phyloP scores from a whole-genome alignment of 2,113 vertebrate species.

The Stomatorhinus ivindoensis region DNA sequence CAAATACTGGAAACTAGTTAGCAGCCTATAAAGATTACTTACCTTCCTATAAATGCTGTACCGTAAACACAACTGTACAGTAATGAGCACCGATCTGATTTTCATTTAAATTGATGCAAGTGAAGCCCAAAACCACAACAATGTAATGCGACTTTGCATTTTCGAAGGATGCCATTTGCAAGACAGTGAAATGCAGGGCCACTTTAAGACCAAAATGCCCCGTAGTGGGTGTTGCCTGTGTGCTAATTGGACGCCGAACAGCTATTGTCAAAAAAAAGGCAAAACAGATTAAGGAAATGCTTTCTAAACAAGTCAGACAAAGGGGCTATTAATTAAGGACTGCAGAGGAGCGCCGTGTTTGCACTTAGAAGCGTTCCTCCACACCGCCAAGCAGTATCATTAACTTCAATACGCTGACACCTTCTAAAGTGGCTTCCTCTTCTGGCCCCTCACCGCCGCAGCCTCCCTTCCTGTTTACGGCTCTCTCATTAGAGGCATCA shows the following conservation, averaged over 20 bases:
- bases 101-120: background rate
- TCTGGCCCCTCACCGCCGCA: background rate
- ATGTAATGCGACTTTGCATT: background rate
- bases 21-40: background rate
- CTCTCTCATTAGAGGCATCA: conserved; percentile 11
- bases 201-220: background rate
- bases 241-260: background rate
- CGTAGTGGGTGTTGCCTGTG: background rate
- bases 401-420: background rate
- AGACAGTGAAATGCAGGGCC: background rate
- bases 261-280: conserved; percentile 3
- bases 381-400: background rate
- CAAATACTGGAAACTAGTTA: background rate
- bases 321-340: background rate
- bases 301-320: background rate
- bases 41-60: background rate
- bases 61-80: background rate
- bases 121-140: background rate
- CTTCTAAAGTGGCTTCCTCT: conserved; percentile 1
- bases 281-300: background rate
- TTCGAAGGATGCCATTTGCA: background rate
- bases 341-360: background rate
- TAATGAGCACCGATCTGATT: background rate
- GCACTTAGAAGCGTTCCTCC: background rate
- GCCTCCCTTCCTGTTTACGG: conserved; percentile 11